Percentiles rank a stretch among this genome's conserved stretches.
phyloP scores from a whole-genome alignment of 2,888 invertebrate species.

The Catocala nupta region DNA sequence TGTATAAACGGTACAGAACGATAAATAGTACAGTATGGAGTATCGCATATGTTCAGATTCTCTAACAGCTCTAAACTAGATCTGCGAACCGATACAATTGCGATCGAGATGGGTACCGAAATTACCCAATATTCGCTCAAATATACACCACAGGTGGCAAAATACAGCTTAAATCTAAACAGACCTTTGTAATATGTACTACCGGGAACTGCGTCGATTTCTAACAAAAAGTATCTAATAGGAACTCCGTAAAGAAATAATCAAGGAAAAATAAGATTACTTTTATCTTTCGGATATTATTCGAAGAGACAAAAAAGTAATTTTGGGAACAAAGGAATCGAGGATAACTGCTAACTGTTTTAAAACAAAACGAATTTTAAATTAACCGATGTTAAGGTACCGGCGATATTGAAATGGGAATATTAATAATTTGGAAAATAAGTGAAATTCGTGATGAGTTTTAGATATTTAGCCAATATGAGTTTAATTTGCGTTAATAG shows the following conservation, averaged over 20 bases:
- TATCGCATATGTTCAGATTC: no score
- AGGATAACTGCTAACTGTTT: slow-evolving; percentile 26
- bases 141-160: no score
- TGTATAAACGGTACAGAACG: no score
- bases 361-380: slow-evolving; percentile 26
- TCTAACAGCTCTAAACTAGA: no score
- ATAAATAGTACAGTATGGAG: no score
- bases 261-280: slow-evolving; percentile 13
- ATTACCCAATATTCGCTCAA: no score
- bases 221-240: background rate
- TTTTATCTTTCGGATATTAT: slow-evolving; percentile 16
- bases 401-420: background rate
- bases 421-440: slow-evolving; percentile 11
- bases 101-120: no score
- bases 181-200: no score
- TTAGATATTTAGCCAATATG: background rate
- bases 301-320: slow-evolving; percentile 19
- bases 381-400: slow-evolving; percentile 24
- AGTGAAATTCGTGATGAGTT: background rate
- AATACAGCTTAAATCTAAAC: no score
- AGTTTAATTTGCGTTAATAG: no score
- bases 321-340: slow-evolving; percentile 30
- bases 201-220: no score
- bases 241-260: slow-evolving; percentile 3
- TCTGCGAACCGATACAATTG: no score